Evolutionary conservation across 2,113 vertebrate species (phyloP), one percentile per base, ranked within the genome.

Genomic region (Rafetus swinhoei): DNA sequence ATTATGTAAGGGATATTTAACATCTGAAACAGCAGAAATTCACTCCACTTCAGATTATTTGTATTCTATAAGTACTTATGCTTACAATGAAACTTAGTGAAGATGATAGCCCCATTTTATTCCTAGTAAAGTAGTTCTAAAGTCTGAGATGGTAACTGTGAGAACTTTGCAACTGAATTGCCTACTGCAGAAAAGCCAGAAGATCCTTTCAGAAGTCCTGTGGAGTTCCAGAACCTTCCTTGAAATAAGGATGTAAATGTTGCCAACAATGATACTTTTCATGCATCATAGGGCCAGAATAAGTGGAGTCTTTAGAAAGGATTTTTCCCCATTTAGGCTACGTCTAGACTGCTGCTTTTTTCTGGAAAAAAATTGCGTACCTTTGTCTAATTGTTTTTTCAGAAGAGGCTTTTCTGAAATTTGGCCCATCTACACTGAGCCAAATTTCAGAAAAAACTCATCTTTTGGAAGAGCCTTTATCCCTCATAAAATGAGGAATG

Each of bases 101-200:
- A 93, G 32, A 39, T 27, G 15, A 82, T 93, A 82, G 22, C 87
- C 7, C 35, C 56, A 25, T 94, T 22, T 85, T 95, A 56, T 84
- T 90, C 39, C 81, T 56, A 87, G 27, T 86, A 90, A 93, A 53
- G 72, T 85, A 35, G 57, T 93, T 83, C 77, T 87, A 53, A 25
- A 50, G 87, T 77, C 82, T 83, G 1, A 15, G 62, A 55, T 22
- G 16, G 4, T 9, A 80, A 79, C 95, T 93, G 87, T 93, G 80
- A 93, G 92, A 90, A 62, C 79, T 93, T 90, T 74, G 88, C 56
- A 54, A 88, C 92, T 94, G 96, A 97, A 97, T 97, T 93, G 94
- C 90, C 82, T 62, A 57, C 57, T 35, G 14, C 18, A 50, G 25
- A 50, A 83, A 60, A 83, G 39, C 9, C 29, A 32, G 77, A 91